These are phyloP conservation scores for Nyctalus aviator DNA, from an alignment of 2,797 vertebrate genomes.

Conservation along the genomic window DNA sequence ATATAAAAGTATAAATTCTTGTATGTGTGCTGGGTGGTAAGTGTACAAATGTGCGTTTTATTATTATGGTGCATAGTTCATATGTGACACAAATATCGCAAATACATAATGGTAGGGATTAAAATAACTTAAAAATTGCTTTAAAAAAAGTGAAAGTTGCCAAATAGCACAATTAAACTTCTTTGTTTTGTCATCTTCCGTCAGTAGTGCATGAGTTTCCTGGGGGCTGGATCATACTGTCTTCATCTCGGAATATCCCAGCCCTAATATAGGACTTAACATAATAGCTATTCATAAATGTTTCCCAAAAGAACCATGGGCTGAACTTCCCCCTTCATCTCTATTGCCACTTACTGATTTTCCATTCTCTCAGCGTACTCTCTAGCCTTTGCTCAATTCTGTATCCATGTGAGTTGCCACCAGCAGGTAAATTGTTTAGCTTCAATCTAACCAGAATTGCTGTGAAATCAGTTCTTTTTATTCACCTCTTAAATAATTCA, in stretches of 20 bases:
- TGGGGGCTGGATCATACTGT: neutral
- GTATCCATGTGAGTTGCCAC: neutral
- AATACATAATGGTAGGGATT: constrained; percentile 39
- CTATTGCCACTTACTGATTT: constrained; percentile 59
- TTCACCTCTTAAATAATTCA: constrained; percentile 68
- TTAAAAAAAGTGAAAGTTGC: constrained; percentile 25
- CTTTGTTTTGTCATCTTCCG: constrained; percentile 18
- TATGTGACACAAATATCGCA: constrained; percentile 33
- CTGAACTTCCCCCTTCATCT: neutral
- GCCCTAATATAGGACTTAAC: neutral
- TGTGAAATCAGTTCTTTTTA: constrained; percentile 63
- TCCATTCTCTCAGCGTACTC: neutral
- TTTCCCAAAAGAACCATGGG: neutral
- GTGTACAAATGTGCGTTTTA: constrained; percentile 11
- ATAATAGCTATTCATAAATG: neutral
- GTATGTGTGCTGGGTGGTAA: neutral
- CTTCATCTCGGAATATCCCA: constrained; percentile 3
- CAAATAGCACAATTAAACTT: neutral
- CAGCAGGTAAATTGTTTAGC: constrained; percentile 64
- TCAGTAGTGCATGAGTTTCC: neutral
- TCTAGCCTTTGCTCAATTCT: constrained; percentile 28
- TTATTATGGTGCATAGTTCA: neutral
- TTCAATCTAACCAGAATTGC: constrained; percentile 54
- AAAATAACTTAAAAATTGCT: constrained; percentile 14
- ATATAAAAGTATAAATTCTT: neutral